Evolutionary conservation across 2,113 vertebrate genomes (phyloP), one percentile per base, ranked within the genome.

Genomic region (Antennarius striatus): DNA sequence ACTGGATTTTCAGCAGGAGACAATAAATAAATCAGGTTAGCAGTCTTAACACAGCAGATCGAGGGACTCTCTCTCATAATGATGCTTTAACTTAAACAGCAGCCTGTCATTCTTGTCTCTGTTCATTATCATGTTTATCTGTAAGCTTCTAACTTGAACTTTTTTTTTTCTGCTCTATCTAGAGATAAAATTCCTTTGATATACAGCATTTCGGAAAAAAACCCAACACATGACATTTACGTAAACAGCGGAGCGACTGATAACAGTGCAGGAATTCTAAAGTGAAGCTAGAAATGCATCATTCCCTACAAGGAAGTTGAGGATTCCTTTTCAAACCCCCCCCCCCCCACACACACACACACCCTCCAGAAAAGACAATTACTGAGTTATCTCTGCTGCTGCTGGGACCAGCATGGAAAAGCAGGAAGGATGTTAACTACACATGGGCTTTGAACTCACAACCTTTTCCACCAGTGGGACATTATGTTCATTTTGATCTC

Each of bases 231-330:
- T 22, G 22, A 22, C 22, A 22, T 2, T 22, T 22, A 22, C 22
- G 22, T 22, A 22, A 22, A 22, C 22, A 22, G 22, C 22, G 2
- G 0, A 60, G 17, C 47, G 48, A 62, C 28, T 72, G 46, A 59
- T 40, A 46, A 3, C 0, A 3, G 51, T 10, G 1, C 58, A 32
- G 54, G 40, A 63, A 66, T 51, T n/a, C 4, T 3, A 39, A 36
- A 64, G 42, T 56, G 49, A 16, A 46, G 50, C 55, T 8, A 60
- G 36, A 58, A 57, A 56, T 57, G 64, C 69, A 72, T 53, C 30
- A n/a, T 39, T 43, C 36, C 16, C 14, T 15, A 17, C 15, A 43
- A 57, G 30, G 59, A 50, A 46, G 40, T 14, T 16, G 36, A 50
- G 29, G 17, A 5, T 56, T 4, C 39, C 12, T 16, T 48, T 30